Conservation (phyloP, 2,113 vertebrate species). For the Osmerus eperlanus region DNA sequence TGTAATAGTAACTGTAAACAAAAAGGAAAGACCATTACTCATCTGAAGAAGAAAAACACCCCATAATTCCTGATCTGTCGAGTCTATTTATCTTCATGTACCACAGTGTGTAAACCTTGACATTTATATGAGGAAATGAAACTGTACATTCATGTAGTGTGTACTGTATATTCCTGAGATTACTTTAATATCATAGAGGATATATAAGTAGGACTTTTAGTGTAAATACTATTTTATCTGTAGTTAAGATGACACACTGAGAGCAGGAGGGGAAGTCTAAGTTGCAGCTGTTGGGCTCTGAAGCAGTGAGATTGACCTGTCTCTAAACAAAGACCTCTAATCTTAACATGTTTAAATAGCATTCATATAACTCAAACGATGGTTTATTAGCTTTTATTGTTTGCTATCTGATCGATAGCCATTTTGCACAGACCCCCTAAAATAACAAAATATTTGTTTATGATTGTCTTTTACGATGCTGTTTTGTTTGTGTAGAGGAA, state of each 20-base stretch:
- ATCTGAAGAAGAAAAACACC: not conserved
- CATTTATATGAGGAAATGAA: constrained; percentile 34
- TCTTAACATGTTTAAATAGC: not conserved
- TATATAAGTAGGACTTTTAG: constrained; percentile 38
- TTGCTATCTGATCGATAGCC: constrained; percentile 2
- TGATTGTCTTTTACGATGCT: not conserved
- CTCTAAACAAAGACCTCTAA: not conserved
- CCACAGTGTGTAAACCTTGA: constrained; percentile 32
- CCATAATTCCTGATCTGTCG: not conserved
- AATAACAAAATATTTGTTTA: not conserved
- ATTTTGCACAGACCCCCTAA: not conserved
- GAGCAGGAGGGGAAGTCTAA: not conserved
- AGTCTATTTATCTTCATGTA: constrained; percentile 11
- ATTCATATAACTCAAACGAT: not conserved
- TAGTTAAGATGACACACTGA: constrained; percentile 3
- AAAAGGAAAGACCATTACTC: not conserved
- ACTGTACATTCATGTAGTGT: constrained; percentile 42
- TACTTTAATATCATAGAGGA: constrained; percentile 2
- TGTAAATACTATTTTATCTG: constrained; percentile 73
- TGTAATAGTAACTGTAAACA: constrained; percentile 3
- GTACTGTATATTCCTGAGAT: constrained; percentile 9
- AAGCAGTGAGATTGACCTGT: not conserved
- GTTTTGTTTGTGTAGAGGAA: not conserved
- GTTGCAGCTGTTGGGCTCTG: not conserved
- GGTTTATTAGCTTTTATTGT: not conserved